Evolutionary conservation across 2,888 invertebrate species (phyloP).

Genomic region (Buathra laborator): DNA sequence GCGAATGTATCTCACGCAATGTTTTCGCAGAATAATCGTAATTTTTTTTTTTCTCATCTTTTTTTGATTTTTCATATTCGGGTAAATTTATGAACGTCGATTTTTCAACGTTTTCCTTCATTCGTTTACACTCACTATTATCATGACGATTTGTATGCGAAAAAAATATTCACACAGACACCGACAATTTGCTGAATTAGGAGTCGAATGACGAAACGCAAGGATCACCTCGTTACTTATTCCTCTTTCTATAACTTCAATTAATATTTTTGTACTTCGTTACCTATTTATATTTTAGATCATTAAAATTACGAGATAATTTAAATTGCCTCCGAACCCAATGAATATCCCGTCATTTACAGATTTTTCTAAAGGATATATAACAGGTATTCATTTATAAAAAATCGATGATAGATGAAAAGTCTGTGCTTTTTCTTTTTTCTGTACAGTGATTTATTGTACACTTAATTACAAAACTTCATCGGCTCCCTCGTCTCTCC

Average conservation of each 20-base stretch:
- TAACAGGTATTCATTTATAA: neutral
- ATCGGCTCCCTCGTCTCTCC: slow-evolving; percentile 37
- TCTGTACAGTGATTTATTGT: slow-evolving; percentile 48
- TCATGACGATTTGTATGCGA: slow-evolving; percentile 53
- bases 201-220: slow-evolving; percentile 35
- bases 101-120: slow-evolving; percentile 49
- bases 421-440: neutral
- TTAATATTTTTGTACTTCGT: slow-evolving; percentile 80
- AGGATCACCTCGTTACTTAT: slow-evolving; percentile 54
- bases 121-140: slow-evolving; percentile 25
- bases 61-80: slow-evolving; percentile 43
- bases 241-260: slow-evolving; percentile 71
- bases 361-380: slow-evolving; percentile 8
- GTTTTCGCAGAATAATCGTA: slow-evolving; percentile 62
- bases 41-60: slow-evolving; percentile 36
- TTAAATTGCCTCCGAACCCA: slow-evolving; percentile 60
- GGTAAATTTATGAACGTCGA: slow-evolving; percentile 15
- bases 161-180: slow-evolving; percentile 47
- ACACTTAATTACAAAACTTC: slow-evolving; percentile 63
- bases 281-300: slow-evolving; percentile 79
- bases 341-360: slow-evolving; percentile 38
- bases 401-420: neutral
- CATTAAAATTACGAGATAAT: slow-evolving; percentile 73
- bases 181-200: slow-evolving; percentile 3
- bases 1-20: slow-evolving; percentile 68